Conservation (phyloP, 64 coral and sea anemone species). For the Montipora capricornis region DNA sequence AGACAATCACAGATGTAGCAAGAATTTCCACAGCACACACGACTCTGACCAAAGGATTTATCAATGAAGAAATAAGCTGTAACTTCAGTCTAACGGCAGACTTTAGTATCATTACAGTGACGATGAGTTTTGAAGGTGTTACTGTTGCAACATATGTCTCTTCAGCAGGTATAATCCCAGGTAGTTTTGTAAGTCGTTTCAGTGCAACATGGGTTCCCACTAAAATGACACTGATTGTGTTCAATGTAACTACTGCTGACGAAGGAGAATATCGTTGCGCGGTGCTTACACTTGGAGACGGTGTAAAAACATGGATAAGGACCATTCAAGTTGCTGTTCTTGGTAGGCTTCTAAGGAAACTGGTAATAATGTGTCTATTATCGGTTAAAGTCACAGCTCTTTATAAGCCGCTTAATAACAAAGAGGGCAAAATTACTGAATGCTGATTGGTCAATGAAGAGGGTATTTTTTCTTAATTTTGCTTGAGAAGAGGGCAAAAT, state of each 20-base stretch:
- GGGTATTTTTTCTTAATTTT: too few species aligned
- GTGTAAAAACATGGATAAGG: neutral
- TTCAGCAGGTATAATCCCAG: neutral
- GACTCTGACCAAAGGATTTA: neutral
- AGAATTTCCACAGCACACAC: neutral
- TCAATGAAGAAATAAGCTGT: neutral
- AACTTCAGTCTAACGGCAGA: neutral
- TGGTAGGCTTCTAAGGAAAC: neutral
- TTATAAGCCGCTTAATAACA: too few species aligned
- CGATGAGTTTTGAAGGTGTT: neutral
- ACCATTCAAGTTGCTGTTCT: neutral
- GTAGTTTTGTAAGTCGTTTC: neutral
- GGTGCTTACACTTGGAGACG: neutral
- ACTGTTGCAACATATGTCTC: neutral
- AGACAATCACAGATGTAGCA: neutral
- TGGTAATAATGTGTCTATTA: too few species aligned
- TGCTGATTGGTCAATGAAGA: too few species aligned
- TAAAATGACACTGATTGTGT: neutral
- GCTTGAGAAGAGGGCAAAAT: too few species aligned
- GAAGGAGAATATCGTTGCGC: neutral
- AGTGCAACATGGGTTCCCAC: neutral
- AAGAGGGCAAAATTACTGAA: too few species aligned
- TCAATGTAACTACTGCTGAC: conserved; percentile 6
- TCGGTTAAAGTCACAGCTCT: too few species aligned
- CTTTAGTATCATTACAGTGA: neutral